Conservation (phyloP, 2,113 vertebrate genomes). For the Struthidea cinerea region DNA sequence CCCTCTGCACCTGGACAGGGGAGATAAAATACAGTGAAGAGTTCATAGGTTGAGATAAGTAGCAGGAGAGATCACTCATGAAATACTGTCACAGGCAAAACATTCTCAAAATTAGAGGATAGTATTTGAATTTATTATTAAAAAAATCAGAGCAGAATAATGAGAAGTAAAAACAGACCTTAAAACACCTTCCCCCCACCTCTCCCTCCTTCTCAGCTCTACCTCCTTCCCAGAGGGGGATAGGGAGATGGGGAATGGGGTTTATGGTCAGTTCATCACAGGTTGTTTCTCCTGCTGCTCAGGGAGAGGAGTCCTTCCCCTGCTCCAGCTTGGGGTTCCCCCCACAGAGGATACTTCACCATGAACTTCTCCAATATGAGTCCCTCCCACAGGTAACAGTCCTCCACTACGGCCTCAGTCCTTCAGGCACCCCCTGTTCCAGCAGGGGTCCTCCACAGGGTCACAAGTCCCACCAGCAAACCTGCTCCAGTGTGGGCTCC, state of each 20-base stretch:
- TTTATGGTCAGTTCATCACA: neutral
- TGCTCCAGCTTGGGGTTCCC: neutral
- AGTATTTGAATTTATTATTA: neutral
- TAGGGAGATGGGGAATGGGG: accelerated
- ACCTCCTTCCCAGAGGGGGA: neutral
- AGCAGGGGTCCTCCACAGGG: accelerated
- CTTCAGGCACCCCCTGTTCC: neutral
- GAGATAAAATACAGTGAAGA: neutral
- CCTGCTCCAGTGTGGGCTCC: neutral
- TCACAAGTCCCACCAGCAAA: neutral
- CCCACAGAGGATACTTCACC: neutral
- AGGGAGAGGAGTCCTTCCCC: neutral
- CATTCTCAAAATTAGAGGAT: neutral
- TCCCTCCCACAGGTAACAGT: neutral
- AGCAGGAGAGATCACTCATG: neutral
- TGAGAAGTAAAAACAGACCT: neutral
- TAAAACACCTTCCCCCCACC: neutral
- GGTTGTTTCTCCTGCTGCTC: neutral
- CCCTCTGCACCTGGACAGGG: neutral
- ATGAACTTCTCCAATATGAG: neutral
- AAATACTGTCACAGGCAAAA: neutral
- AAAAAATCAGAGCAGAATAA: neutral
- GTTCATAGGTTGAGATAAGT: neutral
- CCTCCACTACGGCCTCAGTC: accelerated
- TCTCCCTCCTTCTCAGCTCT: neutral